Evolutionary conservation across 2,113 vertebrate species (phyloP), one percentile per base, ranked within the genome.

Genomic region (Scartelaos histophorus): DNA sequence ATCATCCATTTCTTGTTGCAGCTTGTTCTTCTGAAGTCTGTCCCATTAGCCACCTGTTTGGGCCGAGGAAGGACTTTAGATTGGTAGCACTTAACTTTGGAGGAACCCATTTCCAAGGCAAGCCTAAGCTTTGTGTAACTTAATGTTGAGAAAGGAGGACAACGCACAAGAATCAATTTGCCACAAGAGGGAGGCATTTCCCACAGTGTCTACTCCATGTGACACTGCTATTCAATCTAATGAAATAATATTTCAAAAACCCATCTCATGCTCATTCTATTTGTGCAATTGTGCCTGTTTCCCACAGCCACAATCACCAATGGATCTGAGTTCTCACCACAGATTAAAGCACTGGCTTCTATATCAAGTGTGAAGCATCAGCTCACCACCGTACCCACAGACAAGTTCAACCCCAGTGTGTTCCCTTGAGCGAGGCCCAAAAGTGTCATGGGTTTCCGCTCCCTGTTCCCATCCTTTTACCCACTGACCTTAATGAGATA

Each of bases 131-230:
- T 43, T 43, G 38, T 43, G 38, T 43, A 43, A 43, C 38, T 10
- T 10, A 10, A 43, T 86, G 87, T 79, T 75, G 62, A 77, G 78
- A 61, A 80, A 80, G 65, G 70, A 45, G 53, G 80, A 82, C 80
- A 75, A 79, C 53, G 47, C 7, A 10, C 22, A 46, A 24, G 49
- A 29, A 67, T 22, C 51, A 47, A 38, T 68, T 49, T 22, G 75
- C 88, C 89, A 90, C 87, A 85, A 90, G 90, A 90, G 89, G 90
- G 90, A 81, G 85, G 53, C 85, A 81, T 89, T 89, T 86, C 76
- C 74, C 74, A 84, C 57, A 67, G 67, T 53, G 74, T 71, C 72
- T 35, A 69, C 16, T 0, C 56, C 22, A 73, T 58, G 65, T 16
- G 13, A 38, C 34, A 75, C 1, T 29, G 15, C 12, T 25, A 13